phyloP scores from a whole-genome alignment of 2,888 invertebrate species.

The Callosobruchus maculatus region DNA sequence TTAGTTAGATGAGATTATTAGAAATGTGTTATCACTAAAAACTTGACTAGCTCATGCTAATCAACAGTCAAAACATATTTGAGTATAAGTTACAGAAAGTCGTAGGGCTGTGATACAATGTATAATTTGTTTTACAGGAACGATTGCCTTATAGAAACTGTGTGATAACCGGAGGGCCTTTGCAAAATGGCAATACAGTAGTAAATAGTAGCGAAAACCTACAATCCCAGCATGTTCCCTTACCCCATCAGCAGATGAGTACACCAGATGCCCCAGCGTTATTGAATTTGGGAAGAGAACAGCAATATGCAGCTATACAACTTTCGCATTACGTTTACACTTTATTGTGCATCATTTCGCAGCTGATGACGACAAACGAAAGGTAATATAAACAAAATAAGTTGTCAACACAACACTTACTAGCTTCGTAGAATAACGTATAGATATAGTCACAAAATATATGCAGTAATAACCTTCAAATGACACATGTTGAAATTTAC shows the following conservation, averaged over 20 bases:
- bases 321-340: slow-evolving; percentile 85
- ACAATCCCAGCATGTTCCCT: slow-evolving; percentile 12
- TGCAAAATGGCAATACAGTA: slow-evolving; percentile 43
- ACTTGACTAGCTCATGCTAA: too few relatives aligned
- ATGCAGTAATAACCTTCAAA: too few relatives aligned
- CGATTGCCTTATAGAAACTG: slow-evolving; percentile 54
- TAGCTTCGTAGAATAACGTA: too few relatives aligned
- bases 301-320: slow-evolving; percentile 72
- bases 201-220: slow-evolving; percentile 16
- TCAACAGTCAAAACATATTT: too few relatives aligned
- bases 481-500: too few relatives aligned
- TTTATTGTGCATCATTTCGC: slow-evolving; percentile 81
- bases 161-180: slow-evolving; percentile 50
- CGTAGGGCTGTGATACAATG: background rate
- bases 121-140: slow-evolving; percentile 39
- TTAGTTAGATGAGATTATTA: too few relatives aligned
- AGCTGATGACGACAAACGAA: slow-evolving; percentile 85
- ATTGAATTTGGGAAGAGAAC: slow-evolving; percentile 55
- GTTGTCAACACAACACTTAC: too few relatives aligned
- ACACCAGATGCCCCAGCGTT: slow-evolving; percentile 48
- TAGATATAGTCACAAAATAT: too few relatives aligned
- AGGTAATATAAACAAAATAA: slow-evolving; percentile 50
- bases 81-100: background rate
- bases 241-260: slow-evolving; percentile 20
- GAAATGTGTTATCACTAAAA: too few relatives aligned